Percentiles rank a stretch among this genome's conserved stretches.
phyloP scores from a whole-genome alignment of 2,113 vertebrate species.

The Cinclus mexicanus region DNA sequence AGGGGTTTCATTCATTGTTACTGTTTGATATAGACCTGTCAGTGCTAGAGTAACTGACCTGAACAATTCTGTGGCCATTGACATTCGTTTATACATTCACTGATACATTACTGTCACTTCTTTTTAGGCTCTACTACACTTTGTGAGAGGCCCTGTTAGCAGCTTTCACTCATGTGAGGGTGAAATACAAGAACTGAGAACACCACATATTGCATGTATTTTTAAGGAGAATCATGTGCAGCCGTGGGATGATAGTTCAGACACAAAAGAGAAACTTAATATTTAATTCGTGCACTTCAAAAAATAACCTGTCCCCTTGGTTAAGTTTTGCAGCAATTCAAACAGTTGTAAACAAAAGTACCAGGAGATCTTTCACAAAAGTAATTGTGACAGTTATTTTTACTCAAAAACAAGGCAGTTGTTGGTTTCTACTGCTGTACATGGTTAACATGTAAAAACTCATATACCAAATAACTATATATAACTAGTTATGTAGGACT shows the following conservation, averaged over 20 bases:
- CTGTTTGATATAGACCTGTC: not conserved
- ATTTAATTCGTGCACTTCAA: not conserved
- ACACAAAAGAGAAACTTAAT: not conserved
- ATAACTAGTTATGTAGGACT: not conserved
- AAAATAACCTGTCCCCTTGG: not conserved
- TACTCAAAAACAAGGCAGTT: not conserved
- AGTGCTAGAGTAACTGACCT: not conserved
- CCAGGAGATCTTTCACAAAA: not conserved
- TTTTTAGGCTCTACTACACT: not conserved
- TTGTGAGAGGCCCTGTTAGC: not conserved
- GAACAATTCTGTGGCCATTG: not conserved
- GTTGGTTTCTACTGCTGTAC: not conserved
- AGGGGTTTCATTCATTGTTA: not conserved
- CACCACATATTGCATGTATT: not conserved
- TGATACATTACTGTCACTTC: not conserved
- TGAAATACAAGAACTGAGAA: not conserved
- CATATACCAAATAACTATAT: not conserved
- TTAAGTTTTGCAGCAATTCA: not conserved
- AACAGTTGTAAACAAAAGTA: not conserved
- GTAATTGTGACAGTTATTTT: not conserved
- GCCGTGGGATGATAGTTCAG: not conserved
- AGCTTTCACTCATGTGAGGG: not conserved
- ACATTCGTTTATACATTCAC: not conserved
- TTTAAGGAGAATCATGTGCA: not conserved
- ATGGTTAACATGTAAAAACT: not conserved